These are phyloP conservation scores for Mythimna impura DNA, from an alignment of 2,888 invertebrate species.

Conservation along the genomic window DNA sequence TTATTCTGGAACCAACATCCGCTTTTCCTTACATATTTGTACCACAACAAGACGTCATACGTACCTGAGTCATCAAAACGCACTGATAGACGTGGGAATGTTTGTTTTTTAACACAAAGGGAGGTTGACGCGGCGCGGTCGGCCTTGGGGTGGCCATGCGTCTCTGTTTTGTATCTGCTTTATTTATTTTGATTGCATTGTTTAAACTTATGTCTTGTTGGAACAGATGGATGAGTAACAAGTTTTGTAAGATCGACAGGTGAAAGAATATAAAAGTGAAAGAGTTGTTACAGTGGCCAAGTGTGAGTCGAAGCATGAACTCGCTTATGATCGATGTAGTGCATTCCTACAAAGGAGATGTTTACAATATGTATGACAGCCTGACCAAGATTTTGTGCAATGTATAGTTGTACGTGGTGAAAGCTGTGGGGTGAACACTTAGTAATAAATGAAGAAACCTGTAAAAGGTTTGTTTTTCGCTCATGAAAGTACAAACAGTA, in stretches of 20 bases:
- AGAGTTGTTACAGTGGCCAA: too few species aligned
- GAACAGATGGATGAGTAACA: background rate
- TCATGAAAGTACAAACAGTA: too few species aligned
- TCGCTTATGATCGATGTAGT: too few species aligned
- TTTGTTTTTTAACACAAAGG: constrained; percentile 66
- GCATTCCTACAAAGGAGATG: too few species aligned
- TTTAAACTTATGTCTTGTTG: constrained; percentile 15
- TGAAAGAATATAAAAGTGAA: background rate
- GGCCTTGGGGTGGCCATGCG: constrained; percentile 28
- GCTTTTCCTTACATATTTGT: constrained; percentile 13
- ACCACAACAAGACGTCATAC: constrained; percentile 20
- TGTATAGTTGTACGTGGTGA: too few species aligned
- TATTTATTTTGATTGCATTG: constrained; percentile 7
- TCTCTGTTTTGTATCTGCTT: constrained; percentile 32
- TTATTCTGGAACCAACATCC: background rate
- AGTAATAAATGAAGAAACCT: too few species aligned
- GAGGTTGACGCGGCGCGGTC: constrained; percentile 39
- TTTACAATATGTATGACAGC: too few species aligned
- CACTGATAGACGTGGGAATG: constrained; percentile 70
- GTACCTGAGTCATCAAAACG: constrained; percentile 63
- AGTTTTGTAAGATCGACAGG: background rate
- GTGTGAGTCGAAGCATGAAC: too few species aligned
- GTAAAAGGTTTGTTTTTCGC: too few species aligned
- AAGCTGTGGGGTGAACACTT: too few species aligned
- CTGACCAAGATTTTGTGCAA: too few species aligned